Percentiles rank a stretch among this genome's conserved stretches.
phyloP scores from a whole-genome alignment of 2,797 vertebrate genomes.

The Sphenopsis melanotis region DNA sequence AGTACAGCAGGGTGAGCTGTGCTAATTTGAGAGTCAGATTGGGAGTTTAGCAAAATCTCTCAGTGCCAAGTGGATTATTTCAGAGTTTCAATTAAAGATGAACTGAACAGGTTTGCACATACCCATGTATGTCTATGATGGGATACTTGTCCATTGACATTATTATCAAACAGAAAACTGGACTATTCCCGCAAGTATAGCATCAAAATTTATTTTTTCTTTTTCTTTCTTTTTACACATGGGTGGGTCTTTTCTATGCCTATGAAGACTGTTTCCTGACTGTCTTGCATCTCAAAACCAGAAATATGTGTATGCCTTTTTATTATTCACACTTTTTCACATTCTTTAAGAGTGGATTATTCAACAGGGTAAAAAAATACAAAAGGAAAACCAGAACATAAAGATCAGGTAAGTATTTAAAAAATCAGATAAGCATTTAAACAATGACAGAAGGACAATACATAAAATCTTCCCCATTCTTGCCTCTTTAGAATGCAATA shows the following conservation, averaged over 20 bases:
- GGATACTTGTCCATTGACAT: neutral
- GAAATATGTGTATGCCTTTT: neutral
- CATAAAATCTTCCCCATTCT: neutral
- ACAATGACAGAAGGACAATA: neutral
- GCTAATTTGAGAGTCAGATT: conserved; percentile 46
- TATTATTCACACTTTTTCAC: neutral
- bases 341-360: neutral
- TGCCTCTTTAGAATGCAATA: neutral
- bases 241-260: neutral
- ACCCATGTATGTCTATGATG: neutral
- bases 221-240: neutral
- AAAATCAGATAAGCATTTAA: neutral
- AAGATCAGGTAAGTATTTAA: neutral
- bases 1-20: conserved; percentile 5
- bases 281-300: neutral
- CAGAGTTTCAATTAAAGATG: conserved; percentile 69
- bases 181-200: neutral
- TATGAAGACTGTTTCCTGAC: neutral
- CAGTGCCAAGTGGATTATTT: conserved; percentile 52
- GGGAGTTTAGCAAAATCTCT: conserved; percentile 30
- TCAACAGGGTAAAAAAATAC: neutral
- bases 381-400: neutral
- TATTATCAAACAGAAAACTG: neutral
- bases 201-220: neutral
- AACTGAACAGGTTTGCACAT: conserved; percentile 30